Conservation (phyloP, 2,113 vertebrate species). For the Apodemus sylvaticus region DNA sequence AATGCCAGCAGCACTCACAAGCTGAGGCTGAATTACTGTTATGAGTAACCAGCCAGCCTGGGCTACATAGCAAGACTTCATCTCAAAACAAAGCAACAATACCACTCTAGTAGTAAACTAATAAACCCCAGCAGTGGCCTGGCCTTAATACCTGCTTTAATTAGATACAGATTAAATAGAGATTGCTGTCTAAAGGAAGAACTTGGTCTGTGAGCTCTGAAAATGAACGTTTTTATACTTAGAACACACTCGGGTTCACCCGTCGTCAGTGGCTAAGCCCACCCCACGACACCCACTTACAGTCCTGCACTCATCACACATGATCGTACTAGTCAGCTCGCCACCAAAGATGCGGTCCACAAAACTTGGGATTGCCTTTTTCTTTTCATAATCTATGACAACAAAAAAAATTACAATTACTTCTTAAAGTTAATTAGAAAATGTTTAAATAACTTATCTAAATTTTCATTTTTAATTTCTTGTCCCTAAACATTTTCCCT, state of each 20-base stretch:
- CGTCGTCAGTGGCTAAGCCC: not conserved
- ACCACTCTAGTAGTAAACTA: not conserved
- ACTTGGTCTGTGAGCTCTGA: too few species aligned
- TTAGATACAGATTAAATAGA: not conserved
- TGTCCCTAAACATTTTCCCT: not conserved
- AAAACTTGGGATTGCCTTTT: slow-evolving; percentile 88
- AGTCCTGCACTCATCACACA: slow-evolving; percentile 96
- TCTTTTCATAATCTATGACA: slow-evolving; percentile 93
- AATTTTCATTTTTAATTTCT: slow-evolving; percentile 32
- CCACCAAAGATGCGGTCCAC: slow-evolving; percentile 97
- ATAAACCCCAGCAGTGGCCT: too few species aligned
- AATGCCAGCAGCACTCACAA: not conserved
- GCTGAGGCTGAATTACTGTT: not conserved
- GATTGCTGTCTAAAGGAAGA: too few species aligned
- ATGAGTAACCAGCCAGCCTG: not conserved
- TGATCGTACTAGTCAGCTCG: slow-evolving; percentile 94
- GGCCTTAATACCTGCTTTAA: not conserved
- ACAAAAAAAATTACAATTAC: slow-evolving; percentile 31
- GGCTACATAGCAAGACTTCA: not conserved
- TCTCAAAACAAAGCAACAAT: not conserved
- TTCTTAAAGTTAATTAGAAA: slow-evolving; percentile 9
- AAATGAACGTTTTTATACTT: not conserved
- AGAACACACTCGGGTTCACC: not conserved
- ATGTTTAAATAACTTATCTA: slow-evolving; percentile 49
- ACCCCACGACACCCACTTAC: slow-evolving; percentile 82